These are phyloP conservation scores for Pseudomyrmex gracilis DNA, from an alignment of 1,140 invertebrate genomes.

Conservation along the genomic window DNA sequence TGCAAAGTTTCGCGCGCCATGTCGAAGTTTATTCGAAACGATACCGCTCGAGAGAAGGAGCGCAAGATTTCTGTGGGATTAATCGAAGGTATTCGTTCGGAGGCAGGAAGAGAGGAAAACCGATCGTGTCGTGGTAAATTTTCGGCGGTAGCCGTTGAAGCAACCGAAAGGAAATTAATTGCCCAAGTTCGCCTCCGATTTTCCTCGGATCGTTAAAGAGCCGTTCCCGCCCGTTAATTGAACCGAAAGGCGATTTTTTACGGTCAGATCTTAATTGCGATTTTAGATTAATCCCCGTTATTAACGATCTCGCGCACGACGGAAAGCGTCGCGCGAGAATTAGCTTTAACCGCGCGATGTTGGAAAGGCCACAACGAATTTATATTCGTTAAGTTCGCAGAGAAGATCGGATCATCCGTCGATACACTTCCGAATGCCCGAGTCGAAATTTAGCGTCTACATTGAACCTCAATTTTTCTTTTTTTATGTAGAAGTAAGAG, in stretches of 20 bases:
- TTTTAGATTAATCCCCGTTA: slow-evolving; percentile 65
- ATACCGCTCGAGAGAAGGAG: slow-evolving; percentile 48
- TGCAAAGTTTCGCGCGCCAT: slow-evolving; percentile 44
- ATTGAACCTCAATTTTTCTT: no score
- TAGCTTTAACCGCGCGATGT: slow-evolving; percentile 37
- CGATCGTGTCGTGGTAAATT: slow-evolving; percentile 62
- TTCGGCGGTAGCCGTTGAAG: slow-evolving; percentile 63
- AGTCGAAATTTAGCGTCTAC: no score
- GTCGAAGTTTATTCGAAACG: slow-evolving; percentile 64
- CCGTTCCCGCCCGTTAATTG: slow-evolving; percentile 57
- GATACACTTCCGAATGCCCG: slow-evolving; percentile 3
- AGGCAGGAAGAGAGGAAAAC: neutral
- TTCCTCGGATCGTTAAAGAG: slow-evolving; percentile 59
- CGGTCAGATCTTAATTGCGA: slow-evolving; percentile 59
- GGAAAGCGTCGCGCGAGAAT: slow-evolving; percentile 24
- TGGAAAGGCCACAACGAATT: slow-evolving; percentile 42
- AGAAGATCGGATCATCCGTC: slow-evolving; percentile 4
- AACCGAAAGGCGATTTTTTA: slow-evolving; percentile 57
- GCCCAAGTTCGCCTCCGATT: slow-evolving; percentile 63
- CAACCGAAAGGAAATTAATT: slow-evolving; percentile 66
- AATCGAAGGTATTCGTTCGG: slow-evolving; percentile 60
- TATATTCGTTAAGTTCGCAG: slow-evolving; percentile 53
- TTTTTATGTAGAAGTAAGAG: no score
- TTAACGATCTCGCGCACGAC: slow-evolving; percentile 32
- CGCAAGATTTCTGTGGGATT: slow-evolving; percentile 54